A percentile compares a stretch with the other conserved stretches of the same genome.
phyloP scores from a whole-genome alignment of 2,113 vertebrate species.

The Microcebus murinus region DNA sequence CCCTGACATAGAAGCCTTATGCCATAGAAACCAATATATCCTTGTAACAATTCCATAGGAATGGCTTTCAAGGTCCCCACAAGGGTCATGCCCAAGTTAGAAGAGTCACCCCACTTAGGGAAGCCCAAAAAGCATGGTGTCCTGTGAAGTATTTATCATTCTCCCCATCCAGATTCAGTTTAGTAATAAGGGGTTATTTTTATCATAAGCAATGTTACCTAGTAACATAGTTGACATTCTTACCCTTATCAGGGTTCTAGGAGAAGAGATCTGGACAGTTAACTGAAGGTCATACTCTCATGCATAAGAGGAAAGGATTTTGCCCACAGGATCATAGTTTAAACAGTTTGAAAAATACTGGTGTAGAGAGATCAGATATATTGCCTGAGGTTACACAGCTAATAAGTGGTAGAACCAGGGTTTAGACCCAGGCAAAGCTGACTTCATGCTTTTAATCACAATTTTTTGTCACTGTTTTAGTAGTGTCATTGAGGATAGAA shows the following conservation, averaged over 20 bases:
- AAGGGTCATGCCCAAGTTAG: background rate
- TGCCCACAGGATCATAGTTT: background rate
- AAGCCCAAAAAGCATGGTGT: background rate
- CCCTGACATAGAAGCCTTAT: background rate
- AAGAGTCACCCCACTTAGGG: background rate
- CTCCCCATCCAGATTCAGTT: background rate
- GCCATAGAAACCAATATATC: background rate
- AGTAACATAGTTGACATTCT: conserved; percentile 33
- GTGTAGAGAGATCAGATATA: background rate
- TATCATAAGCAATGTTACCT: background rate
- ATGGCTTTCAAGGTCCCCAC: background rate
- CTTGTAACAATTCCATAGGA: background rate
- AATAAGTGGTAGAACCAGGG: conserved; percentile 10
- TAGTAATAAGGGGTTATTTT: background rate
- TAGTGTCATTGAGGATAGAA: background rate
- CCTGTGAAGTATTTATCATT: background rate
- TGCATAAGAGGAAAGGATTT: background rate
- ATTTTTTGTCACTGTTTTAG: background rate
- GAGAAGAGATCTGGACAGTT: conserved; percentile 10
- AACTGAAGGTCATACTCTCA: background rate
- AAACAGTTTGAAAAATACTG: conserved; percentile 25
- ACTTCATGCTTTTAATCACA: background rate
- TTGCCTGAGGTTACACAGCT: background rate
- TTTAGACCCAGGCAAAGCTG: conserved; percentile 25
- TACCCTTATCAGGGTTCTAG: conserved; percentile 26